Evolutionary conservation across 1,140 invertebrate genomes (phyloP).

Genomic region (Drosophila littoralis): DNA sequence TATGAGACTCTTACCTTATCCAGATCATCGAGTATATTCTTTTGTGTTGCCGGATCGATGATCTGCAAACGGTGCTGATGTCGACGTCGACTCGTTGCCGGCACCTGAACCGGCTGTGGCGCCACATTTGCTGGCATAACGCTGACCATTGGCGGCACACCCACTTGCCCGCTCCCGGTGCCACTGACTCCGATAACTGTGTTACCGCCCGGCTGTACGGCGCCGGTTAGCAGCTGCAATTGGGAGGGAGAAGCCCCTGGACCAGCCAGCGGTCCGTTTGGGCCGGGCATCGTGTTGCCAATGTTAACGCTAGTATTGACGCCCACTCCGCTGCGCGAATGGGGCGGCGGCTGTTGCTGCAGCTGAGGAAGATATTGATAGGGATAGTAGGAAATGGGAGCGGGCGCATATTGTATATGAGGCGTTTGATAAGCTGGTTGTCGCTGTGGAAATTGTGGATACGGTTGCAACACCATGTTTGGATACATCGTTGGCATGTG

Average conservation of each 20-base stretch:
- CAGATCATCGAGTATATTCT: conserved; percentile 78
- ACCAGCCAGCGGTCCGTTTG: conserved; percentile 65
- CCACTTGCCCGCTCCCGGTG: conserved; percentile 56
- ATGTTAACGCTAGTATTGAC: conserved; percentile 69
- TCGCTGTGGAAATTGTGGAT: conserved; percentile 61
- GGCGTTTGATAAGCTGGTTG: conserved; percentile 64
- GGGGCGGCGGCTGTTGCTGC: conserved; percentile 60
- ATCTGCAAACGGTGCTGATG: conserved; percentile 74
- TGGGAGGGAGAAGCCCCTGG: conserved; percentile 59
- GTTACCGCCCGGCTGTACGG: conserved; percentile 63
- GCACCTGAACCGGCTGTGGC: conserved; percentile 52
- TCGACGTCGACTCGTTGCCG: conserved; percentile 54
- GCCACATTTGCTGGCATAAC: conserved; percentile 59
- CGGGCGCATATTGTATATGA: conserved; percentile 66
- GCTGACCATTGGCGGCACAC: conserved; percentile 62
- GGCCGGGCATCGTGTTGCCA: conserved; percentile 61
- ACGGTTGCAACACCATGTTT: conserved; percentile 65
- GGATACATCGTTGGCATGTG: conserved; percentile 70
- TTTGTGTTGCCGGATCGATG: conserved; percentile 74
- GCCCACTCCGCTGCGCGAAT: conserved; percentile 60
- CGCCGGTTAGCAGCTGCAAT: conserved; percentile 57
- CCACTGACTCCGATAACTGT: conserved; percentile 60
- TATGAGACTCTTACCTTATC: conserved; percentile 54
- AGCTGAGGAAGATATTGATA: conserved; percentile 65
- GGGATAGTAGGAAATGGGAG: conserved; percentile 59